phyloP scores from a whole-genome alignment of 2,113 vertebrate genomes.

The Pterocles orientalis region DNA sequence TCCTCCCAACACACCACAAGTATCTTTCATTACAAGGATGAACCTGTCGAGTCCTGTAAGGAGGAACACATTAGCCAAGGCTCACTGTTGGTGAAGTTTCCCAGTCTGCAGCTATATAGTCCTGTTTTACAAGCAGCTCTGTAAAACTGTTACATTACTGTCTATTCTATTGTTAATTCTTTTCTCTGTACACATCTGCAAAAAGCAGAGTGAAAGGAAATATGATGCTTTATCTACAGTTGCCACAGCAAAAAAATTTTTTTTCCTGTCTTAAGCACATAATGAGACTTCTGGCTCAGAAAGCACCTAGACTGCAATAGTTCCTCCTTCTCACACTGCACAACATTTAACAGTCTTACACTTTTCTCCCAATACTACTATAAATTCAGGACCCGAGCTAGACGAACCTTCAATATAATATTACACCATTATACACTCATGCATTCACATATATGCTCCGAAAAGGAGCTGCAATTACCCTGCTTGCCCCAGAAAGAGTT shows the following conservation, averaged over 20 bases:
- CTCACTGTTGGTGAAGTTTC: not conserved
- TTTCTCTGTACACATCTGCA: not conserved
- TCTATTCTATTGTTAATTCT: not conserved
- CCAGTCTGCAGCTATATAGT: not conserved
- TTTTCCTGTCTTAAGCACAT: not conserved
- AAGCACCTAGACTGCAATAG: not conserved
- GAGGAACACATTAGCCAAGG: not conserved
- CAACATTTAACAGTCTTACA: not conserved
- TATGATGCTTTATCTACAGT: not conserved
- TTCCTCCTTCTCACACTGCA: not conserved
- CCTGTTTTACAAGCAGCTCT: not conserved
- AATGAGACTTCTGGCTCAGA: not conserved
- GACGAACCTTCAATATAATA: not conserved
- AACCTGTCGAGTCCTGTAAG: not conserved
- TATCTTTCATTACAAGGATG: not conserved
- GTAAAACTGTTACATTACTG: not conserved
- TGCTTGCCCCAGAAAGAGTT: not conserved
- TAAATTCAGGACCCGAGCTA: not conserved
- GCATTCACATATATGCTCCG: not conserved
- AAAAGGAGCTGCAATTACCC: not conserved
- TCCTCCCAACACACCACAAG: not conserved
- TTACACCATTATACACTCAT: not conserved
- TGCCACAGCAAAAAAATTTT: not conserved
- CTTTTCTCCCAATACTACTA: not conserved
- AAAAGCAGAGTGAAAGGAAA: not conserved